Percentiles rank a stretch among this genome's conserved stretches.
These are phyloP conservation scores for Linyphia triangularis DNA, from an alignment of 2,888 invertebrate species.

Conservation along the genomic window DNA sequence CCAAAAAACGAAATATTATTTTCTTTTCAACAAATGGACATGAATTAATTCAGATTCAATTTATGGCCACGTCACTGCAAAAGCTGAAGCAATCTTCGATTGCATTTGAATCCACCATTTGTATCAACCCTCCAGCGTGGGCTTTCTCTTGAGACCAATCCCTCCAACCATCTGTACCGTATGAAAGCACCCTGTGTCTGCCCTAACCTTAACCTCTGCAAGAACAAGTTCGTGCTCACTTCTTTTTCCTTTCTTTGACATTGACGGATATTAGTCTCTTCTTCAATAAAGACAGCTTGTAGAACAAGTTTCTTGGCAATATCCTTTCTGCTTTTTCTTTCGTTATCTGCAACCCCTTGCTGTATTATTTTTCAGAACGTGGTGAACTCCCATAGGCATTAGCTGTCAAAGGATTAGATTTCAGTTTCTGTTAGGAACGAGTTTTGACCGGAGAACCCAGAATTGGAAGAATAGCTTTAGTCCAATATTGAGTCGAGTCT, in stretches of 20 bases:
- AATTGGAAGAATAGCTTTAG: too few relatives aligned
- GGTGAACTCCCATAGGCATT: constrained; percentile 12
- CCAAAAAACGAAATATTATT: too few relatives aligned
- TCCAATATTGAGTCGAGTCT: too few relatives aligned
- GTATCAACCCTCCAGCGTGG: background rate
- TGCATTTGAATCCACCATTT: background rate
- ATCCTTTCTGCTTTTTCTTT: constrained; percentile 23
- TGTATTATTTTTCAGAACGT: constrained; percentile 50
- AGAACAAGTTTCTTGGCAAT: constrained; percentile 56
- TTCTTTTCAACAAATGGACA: too few relatives aligned
- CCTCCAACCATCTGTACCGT: constrained; percentile 15
- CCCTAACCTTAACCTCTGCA: constrained; percentile 63
- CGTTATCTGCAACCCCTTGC: constrained; percentile 44
- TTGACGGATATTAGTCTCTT: constrained; percentile 64
- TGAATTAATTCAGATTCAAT: too few relatives aligned
- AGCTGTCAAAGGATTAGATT: constrained; percentile 5
- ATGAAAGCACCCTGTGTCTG: constrained; percentile 54
- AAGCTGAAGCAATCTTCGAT: too few relatives aligned
- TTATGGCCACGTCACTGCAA: too few relatives aligned
- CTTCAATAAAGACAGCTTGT: constrained; percentile 42
- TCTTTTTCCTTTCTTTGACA: constrained; percentile 54
- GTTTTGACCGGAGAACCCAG: too few relatives aligned
- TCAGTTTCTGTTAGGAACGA: background rate
- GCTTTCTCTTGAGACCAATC: background rate
- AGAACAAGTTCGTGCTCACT: constrained; percentile 62